A percentile compares a stretch with the other conserved stretches of the same genome.
These are phyloP conservation scores for Thaumetopoea pityocampa DNA, from an alignment of 1,140 invertebrate genomes.

Conservation along the genomic window DNA sequence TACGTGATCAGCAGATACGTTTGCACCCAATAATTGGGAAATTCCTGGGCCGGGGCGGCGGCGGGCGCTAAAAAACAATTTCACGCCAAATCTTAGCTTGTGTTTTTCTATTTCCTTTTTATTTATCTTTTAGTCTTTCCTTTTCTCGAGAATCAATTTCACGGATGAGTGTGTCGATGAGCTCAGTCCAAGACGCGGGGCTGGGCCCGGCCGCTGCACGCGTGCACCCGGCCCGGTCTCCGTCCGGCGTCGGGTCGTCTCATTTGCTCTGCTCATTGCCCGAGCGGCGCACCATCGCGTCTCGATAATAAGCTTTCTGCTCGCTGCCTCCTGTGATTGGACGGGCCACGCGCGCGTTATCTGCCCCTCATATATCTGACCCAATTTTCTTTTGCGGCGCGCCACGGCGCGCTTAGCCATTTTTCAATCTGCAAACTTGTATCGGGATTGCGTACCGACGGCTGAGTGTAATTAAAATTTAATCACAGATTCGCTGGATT, in stretches of 20 bases:
- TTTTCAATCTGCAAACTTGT: conserved; percentile 24
- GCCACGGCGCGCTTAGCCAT: conserved; percentile 26
- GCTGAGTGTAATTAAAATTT: conserved; percentile 23
- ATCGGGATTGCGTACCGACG: conserved; percentile 13
- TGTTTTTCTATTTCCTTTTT: conserved; percentile 76
- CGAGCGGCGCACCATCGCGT: conserved; percentile 42
- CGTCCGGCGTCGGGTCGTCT: conserved; percentile 2
- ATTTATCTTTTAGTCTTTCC: conserved; percentile 76
- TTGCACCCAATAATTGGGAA: conserved; percentile 72
- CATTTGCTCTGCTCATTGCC: conserved; percentile 36
- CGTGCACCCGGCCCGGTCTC: conserved; percentile 25
- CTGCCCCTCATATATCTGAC: conserved; percentile 42
- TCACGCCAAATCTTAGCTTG: conserved; percentile 75
- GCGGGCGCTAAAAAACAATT: conserved; percentile 72
- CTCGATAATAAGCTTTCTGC: conserved; percentile 60
- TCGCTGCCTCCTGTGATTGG: conserved; percentile 55
- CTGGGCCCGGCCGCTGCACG: conserved; percentile 40
- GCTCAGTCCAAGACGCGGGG: conserved; percentile 70
- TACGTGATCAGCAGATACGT: conserved; percentile 66
- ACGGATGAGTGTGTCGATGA: conserved; percentile 74
- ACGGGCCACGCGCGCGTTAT: conserved; percentile 61
- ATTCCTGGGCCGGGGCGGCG: conserved; percentile 58
- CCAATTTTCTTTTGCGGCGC: conserved; percentile 47
- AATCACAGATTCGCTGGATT: conserved; percentile 16
- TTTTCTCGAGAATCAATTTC: conserved; percentile 74